Conservation (phyloP, 2,797 vertebrate genomes). For the Bradypodion ventrale region DNA sequence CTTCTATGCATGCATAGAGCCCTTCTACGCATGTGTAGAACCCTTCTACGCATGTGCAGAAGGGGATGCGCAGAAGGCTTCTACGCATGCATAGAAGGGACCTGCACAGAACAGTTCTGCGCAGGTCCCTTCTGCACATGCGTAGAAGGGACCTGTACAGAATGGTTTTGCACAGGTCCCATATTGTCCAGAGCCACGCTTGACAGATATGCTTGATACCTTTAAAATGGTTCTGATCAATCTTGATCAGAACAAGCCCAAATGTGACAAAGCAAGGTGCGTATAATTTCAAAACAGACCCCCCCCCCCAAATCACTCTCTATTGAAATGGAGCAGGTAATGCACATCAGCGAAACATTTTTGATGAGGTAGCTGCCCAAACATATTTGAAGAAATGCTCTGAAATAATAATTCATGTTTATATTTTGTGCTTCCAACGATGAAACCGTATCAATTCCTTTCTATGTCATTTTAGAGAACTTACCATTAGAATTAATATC, state of each 20-base stretch:
- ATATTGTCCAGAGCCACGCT: no score
- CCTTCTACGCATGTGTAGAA: no score
- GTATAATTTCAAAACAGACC: background rate
- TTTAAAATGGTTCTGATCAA: background rate
- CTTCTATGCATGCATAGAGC: no score
- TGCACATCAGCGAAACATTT: constrained; percentile 23
- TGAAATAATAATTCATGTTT: constrained; percentile 22
- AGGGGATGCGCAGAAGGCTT: no score
- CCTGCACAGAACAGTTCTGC: no score
- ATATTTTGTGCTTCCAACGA: constrained; percentile 20
- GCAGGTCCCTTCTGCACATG: no score
- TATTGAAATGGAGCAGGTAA: background rate
- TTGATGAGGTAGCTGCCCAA: constrained; percentile 11
- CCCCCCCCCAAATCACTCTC: background rate
- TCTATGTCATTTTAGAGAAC: constrained; percentile 28
- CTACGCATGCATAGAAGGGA: no score
- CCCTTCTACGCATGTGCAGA: no score
- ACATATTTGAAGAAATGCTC: constrained; percentile 8
- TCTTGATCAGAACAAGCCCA: background rate
- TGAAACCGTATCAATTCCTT: constrained; percentile 21
- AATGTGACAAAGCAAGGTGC: background rate
- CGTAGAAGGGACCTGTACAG: no score
- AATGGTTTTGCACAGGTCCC: no score
- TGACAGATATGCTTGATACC: background rate
- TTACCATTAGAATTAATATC: constrained; percentile 25